These are phyloP conservation scores for Athrips mouffetella DNA, from an alignment of 2,888 invertebrate genomes.

Conservation along the genomic window DNA sequence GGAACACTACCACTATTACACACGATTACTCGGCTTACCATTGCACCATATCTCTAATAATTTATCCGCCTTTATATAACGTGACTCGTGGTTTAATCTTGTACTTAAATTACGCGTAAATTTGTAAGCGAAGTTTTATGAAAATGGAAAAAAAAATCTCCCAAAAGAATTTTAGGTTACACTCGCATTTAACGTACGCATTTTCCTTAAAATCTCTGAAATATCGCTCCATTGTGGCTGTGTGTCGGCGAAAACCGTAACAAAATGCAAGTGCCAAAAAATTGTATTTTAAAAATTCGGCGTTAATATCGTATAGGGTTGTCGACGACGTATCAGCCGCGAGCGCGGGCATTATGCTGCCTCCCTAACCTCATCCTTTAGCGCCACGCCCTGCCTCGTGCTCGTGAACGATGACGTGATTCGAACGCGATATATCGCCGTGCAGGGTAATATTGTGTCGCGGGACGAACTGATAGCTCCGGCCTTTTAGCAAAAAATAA, in stretches of 20 bases:
- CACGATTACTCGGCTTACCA: constrained; percentile 41
- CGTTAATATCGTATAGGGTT: constrained; percentile 29
- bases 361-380: constrained; percentile 52
- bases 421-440: constrained; percentile 66
- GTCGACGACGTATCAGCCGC: constrained; percentile 41
- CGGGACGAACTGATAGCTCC: constrained; percentile 63
- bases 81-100: not conserved
- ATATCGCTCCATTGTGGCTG: constrained; percentile 4
- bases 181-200: not conserved
- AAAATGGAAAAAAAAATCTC: not conserved
- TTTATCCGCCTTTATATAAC: constrained; percentile 26
- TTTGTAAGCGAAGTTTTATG: not conserved
- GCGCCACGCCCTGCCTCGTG: constrained; percentile 45
- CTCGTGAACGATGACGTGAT: constrained; percentile 68
- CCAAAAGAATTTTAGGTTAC: not conserved
- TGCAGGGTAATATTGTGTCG: constrained; percentile 71
- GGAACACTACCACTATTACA: constrained; percentile 9
- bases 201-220: not conserved
- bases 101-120: not conserved
- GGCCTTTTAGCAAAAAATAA: constrained; percentile 72
- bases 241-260: constrained; percentile 9
- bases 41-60: constrained; percentile 36
- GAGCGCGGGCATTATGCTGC: constrained; percentile 45
- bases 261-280: constrained; percentile 17
- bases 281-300: constrained; percentile 25